These are phyloP conservation scores for Uropetala carovei DNA, from an alignment of 2,888 invertebrate species.

Conservation along the genomic window DNA sequence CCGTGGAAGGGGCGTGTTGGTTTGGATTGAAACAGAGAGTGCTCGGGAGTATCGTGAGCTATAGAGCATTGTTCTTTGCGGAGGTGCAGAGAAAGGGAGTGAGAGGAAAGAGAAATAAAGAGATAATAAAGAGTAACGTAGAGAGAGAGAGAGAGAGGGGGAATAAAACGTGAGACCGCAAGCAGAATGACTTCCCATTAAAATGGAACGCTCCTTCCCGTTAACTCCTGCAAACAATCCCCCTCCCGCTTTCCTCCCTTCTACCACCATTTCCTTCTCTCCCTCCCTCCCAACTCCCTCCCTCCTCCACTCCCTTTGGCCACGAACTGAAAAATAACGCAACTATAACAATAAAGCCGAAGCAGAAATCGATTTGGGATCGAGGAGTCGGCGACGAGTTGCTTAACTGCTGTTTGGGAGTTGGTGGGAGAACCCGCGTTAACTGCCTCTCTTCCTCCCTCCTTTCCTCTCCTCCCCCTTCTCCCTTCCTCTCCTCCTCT, in stretches of 20 bases:
- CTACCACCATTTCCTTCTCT: not conserved
- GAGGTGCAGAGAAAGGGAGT: not conserved
- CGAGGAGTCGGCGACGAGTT: conserved; percentile 44
- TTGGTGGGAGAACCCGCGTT: not conserved
- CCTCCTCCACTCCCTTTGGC: not conserved
- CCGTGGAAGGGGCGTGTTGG: not conserved
- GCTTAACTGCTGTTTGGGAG: conserved; percentile 51
- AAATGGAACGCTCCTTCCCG: conserved; percentile 45
- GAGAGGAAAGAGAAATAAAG: conserved; percentile 26
- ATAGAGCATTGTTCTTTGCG: not conserved
- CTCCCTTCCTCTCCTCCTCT: not conserved
- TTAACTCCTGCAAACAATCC: conserved; percentile 52
- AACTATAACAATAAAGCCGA: conserved; percentile 52
- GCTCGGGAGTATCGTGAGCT: not conserved
- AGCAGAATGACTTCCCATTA: conserved; percentile 46
- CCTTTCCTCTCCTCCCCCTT: not conserved
- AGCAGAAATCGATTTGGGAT: conserved; percentile 53
- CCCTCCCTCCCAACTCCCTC: not conserved
- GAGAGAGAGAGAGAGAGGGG: not conserved
- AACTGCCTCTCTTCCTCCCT: conserved; percentile 26
- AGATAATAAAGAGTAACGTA: conserved; percentile 50
- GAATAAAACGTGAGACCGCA: conserved; percentile 53
- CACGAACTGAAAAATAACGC: conserved; percentile 45
- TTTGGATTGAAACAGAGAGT: not conserved
- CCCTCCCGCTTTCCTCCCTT: not conserved